These are phyloP conservation scores for Augochlorella aurata DNA, from an alignment of 2,888 invertebrate genomes.

Conservation along the genomic window DNA sequence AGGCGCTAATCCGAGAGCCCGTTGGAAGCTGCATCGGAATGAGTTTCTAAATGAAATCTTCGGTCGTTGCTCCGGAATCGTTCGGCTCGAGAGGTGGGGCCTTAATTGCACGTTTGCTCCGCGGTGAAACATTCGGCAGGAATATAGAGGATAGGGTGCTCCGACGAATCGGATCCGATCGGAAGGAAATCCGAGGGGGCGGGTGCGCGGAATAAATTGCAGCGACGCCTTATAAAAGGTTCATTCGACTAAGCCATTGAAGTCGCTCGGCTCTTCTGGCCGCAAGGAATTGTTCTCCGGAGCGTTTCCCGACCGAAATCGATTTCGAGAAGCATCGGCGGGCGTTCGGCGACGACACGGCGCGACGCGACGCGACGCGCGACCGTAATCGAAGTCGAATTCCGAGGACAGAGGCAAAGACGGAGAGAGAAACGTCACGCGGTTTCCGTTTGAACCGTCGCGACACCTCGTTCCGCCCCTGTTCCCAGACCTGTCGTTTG, in stretches of 20 bases:
- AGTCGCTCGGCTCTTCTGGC: not conserved
- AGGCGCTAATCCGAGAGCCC: slow-evolving; percentile 50
- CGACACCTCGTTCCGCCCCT: slow-evolving; percentile 6
- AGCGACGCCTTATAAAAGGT: slow-evolving; percentile 10
- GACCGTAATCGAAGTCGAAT: slow-evolving; percentile 1
- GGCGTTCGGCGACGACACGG: not conserved
- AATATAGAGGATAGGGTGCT: not conserved
- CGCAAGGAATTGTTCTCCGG: slow-evolving; percentile 1
- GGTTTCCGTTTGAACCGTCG: slow-evolving; percentile 7
- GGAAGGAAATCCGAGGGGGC: too few species aligned
- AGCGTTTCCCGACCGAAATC: not conserved
- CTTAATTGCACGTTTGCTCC: slow-evolving; percentile 51
- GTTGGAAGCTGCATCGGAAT: slow-evolving; percentile 54
- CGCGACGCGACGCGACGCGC: not conserved
- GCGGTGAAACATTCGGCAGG: slow-evolving; percentile 5
- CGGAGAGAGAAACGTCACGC: not conserved
- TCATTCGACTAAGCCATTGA: slow-evolving; percentile 8
- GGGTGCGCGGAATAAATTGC: not conserved
- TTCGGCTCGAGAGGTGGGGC: slow-evolving; percentile 34
- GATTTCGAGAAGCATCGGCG: not conserved
- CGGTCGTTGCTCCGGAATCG: slow-evolving; percentile 34
- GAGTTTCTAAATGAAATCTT: slow-evolving; percentile 70
- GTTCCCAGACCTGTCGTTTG: slow-evolving; percentile 6
- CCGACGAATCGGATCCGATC: not conserved
- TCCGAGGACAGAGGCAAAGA: not conserved